Evolutionary conservation across 2,113 vertebrate species (phyloP).

Genomic region (Danio rerio): DNA sequence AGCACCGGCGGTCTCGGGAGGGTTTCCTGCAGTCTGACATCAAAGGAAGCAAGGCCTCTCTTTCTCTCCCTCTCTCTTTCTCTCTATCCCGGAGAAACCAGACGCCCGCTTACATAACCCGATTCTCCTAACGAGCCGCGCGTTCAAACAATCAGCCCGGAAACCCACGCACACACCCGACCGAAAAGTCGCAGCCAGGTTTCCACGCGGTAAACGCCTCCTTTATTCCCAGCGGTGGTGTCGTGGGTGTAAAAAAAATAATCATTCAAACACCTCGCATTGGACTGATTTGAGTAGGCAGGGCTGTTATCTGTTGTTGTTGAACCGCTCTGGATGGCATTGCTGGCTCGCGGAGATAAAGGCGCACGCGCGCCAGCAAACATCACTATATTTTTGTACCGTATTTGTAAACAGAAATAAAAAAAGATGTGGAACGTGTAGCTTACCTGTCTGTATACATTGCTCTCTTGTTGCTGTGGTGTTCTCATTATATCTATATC

Average conservation of each 20-base stretch:
- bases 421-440: not conserved
- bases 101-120: constrained; percentile 48
- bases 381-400: constrained; percentile 3
- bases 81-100: constrained; percentile 39
- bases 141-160: constrained; percentile 21
- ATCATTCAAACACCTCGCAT: not conserved
- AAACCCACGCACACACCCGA: constrained; percentile 21
- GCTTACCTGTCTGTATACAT: not conserved
- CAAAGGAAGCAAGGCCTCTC: constrained; percentile 25
- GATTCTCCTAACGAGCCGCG: constrained; percentile 32
- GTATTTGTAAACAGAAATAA: constrained; percentile 22
- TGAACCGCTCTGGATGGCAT: constrained; percentile 13
- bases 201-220: constrained; percentile 19
- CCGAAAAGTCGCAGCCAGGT: not conserved
- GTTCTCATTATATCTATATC: no score
- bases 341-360: constrained; percentile 35
- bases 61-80: not conserved
- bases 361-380: not conserved
- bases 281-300: constrained; percentile 17
- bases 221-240: constrained; percentile 24
- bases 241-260: constrained; percentile 35
- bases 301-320: constrained; percentile 42
- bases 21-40: constrained; percentile 45
- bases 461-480: no score
- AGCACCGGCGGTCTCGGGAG: constrained; percentile 37